These are phyloP conservation scores for Crenuchus spilurus DNA, from an alignment of 2,797 vertebrate species.

Conservation along the genomic window DNA sequence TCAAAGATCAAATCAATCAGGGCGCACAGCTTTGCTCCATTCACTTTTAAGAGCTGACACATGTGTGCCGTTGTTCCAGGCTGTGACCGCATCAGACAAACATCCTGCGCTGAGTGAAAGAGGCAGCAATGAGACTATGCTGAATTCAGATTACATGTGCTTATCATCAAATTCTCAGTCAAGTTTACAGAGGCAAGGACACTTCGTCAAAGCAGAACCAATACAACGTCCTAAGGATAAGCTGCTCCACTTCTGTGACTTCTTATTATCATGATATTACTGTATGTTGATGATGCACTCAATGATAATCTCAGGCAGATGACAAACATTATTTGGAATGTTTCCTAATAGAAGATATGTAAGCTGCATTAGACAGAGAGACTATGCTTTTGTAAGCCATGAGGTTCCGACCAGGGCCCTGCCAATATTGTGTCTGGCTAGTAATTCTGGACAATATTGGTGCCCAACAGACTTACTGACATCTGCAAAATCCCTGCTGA, in stretches of 20 bases:
- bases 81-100: slow-evolving; percentile 45
- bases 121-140: slow-evolving; percentile 22
- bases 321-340: slow-evolving; percentile 12
- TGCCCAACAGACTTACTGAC: too few species aligned
- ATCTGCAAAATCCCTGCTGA: too few species aligned
- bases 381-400: slow-evolving; percentile 1
- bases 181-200: slow-evolving; percentile 1
- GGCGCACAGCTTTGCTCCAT: slow-evolving; percentile 23
- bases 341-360: slow-evolving; percentile 3
- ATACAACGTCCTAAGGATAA: slow-evolving; percentile 22
- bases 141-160: slow-evolving; percentile 39
- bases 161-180: slow-evolving; percentile 36
- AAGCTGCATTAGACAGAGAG: background rate
- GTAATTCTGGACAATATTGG: too few species aligned
- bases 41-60: slow-evolving; percentile 41
- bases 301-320: slow-evolving; percentile 17
- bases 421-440: too few species aligned
- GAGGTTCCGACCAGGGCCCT: too few species aligned
- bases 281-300: slow-evolving; percentile 1
- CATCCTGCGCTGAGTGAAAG: slow-evolving; percentile 41
- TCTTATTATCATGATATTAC: background rate
- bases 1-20: slow-evolving; percentile 48
- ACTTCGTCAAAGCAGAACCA: slow-evolving; percentile 15
- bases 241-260: background rate
- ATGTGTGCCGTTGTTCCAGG: slow-evolving; percentile 43